Evolutionary conservation across 2,888 invertebrate species (phyloP).

Genomic region (Tenthredo livida): DNA sequence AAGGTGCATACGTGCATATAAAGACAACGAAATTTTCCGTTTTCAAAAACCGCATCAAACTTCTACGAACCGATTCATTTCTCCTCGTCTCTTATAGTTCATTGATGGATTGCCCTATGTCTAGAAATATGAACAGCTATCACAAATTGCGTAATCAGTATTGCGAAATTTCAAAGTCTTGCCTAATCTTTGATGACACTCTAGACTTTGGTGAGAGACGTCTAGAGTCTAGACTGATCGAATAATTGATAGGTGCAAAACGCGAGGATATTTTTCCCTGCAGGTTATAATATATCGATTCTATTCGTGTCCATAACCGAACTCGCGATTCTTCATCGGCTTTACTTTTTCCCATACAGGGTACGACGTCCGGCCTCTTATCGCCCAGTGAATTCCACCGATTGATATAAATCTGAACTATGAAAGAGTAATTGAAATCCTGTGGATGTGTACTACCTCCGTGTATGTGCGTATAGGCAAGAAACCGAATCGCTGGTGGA

Average conservation of each 20-base stretch:
- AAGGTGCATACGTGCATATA: not conserved
- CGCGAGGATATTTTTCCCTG: not conserved
- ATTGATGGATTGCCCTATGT: not conserved
- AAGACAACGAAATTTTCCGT: not conserved
- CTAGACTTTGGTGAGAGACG: not conserved
- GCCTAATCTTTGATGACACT: not conserved
- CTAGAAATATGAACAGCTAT: not conserved
- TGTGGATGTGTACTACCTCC: not conserved
- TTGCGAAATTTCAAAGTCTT: not conserved
- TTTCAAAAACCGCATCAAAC: not conserved
- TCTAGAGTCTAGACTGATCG: not conserved
- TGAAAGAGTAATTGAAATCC: not conserved
- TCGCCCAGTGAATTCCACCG: not conserved
- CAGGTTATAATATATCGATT: not conserved
- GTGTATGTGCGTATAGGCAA: not conserved
- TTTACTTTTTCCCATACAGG: not conserved
- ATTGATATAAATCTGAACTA: not conserved
- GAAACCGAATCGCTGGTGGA: not conserved
- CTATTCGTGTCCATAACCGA: not conserved
- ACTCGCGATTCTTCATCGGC: not conserved
- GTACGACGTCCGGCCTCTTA: constrained; percentile 9
- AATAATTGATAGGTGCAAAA: constrained; percentile 21
- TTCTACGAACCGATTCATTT: not conserved
- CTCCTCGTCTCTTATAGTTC: not conserved
- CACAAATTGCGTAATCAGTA: not conserved